Conservation (phyloP, 2,888 invertebrate species). For the Mellilla xanthometata region DNA sequence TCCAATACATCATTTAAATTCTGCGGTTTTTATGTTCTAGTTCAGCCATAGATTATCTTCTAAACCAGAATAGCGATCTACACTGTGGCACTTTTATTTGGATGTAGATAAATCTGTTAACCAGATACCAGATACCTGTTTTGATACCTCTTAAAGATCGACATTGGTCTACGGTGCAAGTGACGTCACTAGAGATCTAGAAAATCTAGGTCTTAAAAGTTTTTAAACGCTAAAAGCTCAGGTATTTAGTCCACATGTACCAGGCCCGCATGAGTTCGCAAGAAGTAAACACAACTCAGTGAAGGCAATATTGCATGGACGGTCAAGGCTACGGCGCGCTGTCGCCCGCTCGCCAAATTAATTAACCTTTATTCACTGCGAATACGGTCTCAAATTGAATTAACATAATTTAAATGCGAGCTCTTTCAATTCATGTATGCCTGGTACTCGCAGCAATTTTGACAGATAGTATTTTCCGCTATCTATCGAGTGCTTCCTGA, state of each 20-base stretch:
- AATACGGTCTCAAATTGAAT: slow-evolving; percentile 11
- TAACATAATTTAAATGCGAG: slow-evolving; percentile 17
- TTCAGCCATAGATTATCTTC: no score
- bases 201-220: slow-evolving; percentile 15
- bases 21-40: no score
- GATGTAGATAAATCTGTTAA: no score
- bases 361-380: slow-evolving; percentile 16
- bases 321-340: slow-evolving; percentile 49
- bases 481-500: slow-evolving; percentile 20
- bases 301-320: slow-evolving; percentile 43
- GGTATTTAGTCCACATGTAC: slow-evolving; percentile 39
- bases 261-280: slow-evolving; percentile 43
- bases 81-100: no score
- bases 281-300: slow-evolving; percentile 41
- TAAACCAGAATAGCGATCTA: no score
- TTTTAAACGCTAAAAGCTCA: slow-evolving; percentile 32
- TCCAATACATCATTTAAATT: no score
- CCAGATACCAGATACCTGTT: no score
- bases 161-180: no score
- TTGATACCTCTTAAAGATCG: no score
- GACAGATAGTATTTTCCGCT: slow-evolving; percentile 18
- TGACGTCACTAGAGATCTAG: no score
- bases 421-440: slow-evolving; percentile 39
- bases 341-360: slow-evolving; percentile 15
- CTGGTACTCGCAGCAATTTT: slow-evolving; percentile 27